These are phyloP conservation scores for Bruchidius siliquastri DNA, from an alignment of 2,888 invertebrate species.

Conservation along the genomic window DNA sequence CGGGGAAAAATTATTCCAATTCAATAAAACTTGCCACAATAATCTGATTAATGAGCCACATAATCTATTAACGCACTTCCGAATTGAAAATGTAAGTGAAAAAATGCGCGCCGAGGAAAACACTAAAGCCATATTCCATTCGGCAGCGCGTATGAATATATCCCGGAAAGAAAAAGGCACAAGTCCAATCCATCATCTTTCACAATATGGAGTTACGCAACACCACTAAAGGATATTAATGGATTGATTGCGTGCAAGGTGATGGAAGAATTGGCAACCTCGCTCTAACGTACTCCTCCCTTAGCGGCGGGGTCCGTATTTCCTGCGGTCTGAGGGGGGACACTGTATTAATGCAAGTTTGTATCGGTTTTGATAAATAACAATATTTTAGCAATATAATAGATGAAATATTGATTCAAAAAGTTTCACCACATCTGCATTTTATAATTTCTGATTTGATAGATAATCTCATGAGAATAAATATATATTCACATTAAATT, in stretches of 20 bases:
- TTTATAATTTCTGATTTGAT: no score
- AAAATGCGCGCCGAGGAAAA: background rate
- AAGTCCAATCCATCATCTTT: background rate
- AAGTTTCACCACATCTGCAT: no score
- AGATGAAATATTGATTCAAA: no score
- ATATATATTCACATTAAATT: no score
- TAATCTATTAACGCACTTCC: background rate
- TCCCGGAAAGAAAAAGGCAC: background rate
- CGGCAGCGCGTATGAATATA: background rate
- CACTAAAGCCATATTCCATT: background rate
- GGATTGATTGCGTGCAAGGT: slow-evolving; percentile 30
- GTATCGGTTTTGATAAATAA: background rate
- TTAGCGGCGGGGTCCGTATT: background rate
- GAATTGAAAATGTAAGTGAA: background rate
- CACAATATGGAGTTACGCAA: slow-evolving; percentile 17
- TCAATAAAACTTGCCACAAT: background rate
- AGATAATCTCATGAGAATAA: no score
- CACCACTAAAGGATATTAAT: slow-evolving; percentile 31
- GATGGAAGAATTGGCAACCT: background rate
- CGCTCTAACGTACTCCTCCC: background rate
- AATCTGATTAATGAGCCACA: background rate
- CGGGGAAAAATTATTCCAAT: background rate
- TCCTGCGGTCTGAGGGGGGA: background rate
- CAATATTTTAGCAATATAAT: no score
- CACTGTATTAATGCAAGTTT: background rate